Base-by-base conservation (phyloP, 2,888 invertebrate species). In the Ophraella communa region DNA sequence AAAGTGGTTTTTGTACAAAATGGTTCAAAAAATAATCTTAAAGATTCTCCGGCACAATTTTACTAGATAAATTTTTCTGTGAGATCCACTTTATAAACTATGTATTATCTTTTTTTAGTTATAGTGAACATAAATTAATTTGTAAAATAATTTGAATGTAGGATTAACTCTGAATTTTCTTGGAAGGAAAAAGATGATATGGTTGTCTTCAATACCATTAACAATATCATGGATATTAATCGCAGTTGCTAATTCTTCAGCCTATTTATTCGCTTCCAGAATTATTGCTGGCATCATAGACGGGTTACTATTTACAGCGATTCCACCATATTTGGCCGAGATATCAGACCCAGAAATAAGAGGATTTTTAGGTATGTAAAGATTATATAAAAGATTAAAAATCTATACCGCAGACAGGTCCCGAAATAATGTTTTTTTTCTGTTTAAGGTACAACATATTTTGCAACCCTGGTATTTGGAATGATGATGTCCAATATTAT, bases 151-250 rank as follows among this genome's bases (percentile, higher is more conserved):
- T n/a, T n/a, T n/a, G n/a, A n/a, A n/a, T 55, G 85, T 88, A 14
- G 88, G 87, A 10, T 83, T 88, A 73, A 81, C 87, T 60, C 88
- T 89, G 52, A 88, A 90, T 77, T 83, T 83, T 66, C 84, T 88
- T 64, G 91, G 90, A 24, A 84, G 90, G n/a, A 90, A 89, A 76
- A 84, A 83, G 3, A 85, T 88, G 23, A 82, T 90, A 7, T 82
- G 89, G 20, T 76, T 87, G 27, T 85, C 87, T 17, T 87, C 88
- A 0, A 72, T 89, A 1, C 87, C 89, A 0, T 85, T 88, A 72
- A 85, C 87, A 65, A 56, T 87, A 33, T 87, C 89, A 62, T 90
- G 89, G 89, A 78, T 89, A 33, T 79, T 89, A 70, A 84, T 89
- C 69, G 86, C 87, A 64, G 78, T 84, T 27, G 88, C 89, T 30